Evolutionary conservation across 2,113 vertebrate genomes (phyloP).

Genomic region (Phoxinus phoxinus): DNA sequence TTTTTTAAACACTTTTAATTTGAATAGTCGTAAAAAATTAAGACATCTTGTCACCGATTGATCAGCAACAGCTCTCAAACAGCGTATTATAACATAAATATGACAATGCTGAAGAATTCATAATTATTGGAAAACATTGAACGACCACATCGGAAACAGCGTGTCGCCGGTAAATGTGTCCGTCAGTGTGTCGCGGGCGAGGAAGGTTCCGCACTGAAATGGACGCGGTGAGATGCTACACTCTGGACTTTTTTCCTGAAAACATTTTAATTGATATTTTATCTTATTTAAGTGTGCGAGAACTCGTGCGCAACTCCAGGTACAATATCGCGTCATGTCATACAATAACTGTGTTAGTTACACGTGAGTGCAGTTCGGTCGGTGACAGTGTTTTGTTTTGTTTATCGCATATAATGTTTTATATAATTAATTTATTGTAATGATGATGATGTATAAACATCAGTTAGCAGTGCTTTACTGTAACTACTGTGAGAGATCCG

Average conservation of each 20-base stretch:
- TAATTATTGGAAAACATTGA: too few relatives aligned
- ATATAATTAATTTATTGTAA: not conserved
- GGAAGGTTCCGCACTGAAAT: conserved; percentile 74
- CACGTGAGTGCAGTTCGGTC: not conserved
- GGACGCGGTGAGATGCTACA: conserved; percentile 68
- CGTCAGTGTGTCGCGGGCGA: not conserved
- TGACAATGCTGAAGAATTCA: not conserved
- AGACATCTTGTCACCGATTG: not conserved
- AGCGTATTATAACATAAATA: not conserved
- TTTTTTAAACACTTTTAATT: not conserved
- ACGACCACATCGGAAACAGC: not conserved
- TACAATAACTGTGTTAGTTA: not conserved
- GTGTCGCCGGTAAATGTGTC: not conserved
- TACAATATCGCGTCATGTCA: conserved; percentile 44
- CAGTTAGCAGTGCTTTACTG: not conserved
- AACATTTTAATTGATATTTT: conserved; percentile 79
- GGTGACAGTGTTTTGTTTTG: not conserved
- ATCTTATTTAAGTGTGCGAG: conserved; percentile 73
- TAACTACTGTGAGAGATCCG: not conserved
- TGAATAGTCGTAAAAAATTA: not conserved
- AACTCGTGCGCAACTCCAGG: conserved; percentile 76
- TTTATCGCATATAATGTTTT: not conserved
- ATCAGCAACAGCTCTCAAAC: not conserved
- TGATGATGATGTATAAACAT: not conserved
- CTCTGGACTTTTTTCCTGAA: conserved; percentile 77